phyloP scores from a whole-genome alignment of 2,888 invertebrate genomes.

The Dinocampus coccinellae region DNA sequence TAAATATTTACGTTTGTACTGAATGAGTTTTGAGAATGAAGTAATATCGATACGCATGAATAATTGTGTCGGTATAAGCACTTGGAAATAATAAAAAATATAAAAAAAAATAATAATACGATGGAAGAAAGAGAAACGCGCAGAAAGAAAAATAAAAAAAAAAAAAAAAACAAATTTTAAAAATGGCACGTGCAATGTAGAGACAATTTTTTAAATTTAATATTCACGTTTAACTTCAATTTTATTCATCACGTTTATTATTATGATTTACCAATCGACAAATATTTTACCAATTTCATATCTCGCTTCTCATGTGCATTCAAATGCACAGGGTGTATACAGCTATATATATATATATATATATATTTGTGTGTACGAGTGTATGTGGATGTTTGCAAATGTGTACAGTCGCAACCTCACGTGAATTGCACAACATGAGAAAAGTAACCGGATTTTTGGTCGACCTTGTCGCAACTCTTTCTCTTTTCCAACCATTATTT shows the following conservation, averaged over 20 bases:
- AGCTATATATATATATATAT: neutral
- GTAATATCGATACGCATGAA: slow-evolving; percentile 8
- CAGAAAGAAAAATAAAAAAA: no score
- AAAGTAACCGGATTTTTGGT: slow-evolving; percentile 63
- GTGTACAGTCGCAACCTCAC: slow-evolving; percentile 26
- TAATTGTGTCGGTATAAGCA: slow-evolving; percentile 1
- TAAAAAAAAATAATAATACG: no score
- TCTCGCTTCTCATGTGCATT: slow-evolving; percentile 26
- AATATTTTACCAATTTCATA: neutral
- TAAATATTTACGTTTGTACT: neutral
- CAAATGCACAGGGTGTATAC: slow-evolving; percentile 40
- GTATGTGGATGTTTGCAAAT: no score
- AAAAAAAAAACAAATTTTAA: no score
- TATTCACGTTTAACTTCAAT: neutral
- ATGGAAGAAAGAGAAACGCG: no score
- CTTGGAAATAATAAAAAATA: neutral
- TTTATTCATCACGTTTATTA: neutral
- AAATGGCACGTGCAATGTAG: no score
- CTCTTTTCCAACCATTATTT: neutral
- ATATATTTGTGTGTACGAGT: slow-evolving; percentile 6
- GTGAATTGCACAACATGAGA: slow-evolving; percentile 44
- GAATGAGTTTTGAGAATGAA: slow-evolving; percentile 3
- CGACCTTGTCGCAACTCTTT: slow-evolving; percentile 56
- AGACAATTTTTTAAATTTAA: neutral
- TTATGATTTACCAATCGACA: neutral